Evolutionary conservation across 1,140 invertebrate species (phyloP), one percentile per base, ranked within the genome.

Genomic region (Potamilus streckersoni): DNA sequence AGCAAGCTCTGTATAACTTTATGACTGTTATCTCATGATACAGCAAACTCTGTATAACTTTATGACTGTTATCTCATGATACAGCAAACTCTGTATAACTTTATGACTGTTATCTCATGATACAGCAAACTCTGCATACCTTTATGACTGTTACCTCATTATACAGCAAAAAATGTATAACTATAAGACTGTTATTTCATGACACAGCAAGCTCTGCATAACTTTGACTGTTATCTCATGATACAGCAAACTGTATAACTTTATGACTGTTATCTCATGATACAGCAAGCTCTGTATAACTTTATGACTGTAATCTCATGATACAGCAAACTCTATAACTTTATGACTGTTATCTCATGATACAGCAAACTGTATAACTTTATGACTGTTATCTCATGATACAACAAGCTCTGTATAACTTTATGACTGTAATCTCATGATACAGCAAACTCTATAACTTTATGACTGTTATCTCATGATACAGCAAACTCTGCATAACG

Each of bases 341-440:
- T 61, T 61, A 3, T 3, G 60, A 19, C 17, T 61, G 8, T 19
- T 2, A 17, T 61, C 17, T 20, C 20, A 2, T 17, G 20, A 61
- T 61, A 3, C 20, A 19, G 60, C 17, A 61, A 61, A 61, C 17
- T 61, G 60, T 8, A 61, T 61, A 19, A 19, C 17, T 19, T 61
- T 20, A 3, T 3, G 74, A 38, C 27, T 65, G 71, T 31, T 38
- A 38, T 38, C 31, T 38, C 31, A 38, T 38, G n/a, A n/a, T n/a
- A n/a, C n/a, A n/a, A n/a, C n/a, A n/a, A n/a, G n/a, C n/a, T n/a
- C n/a, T n/a, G n/a, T 2, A 38, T 38, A 38, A 38, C 31, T 38
- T 38, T 38, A 3, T 3, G 31, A 38, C 31, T 38, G 6, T 38
- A 56, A 65, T 55, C 92, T 92, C 83, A 92, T 86, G 68, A 92